A percentile compares a stretch with the other conserved stretches of the same genome.
Evolutionary conservation across 1,140 invertebrate species (phyloP).

Genomic region (Panulirus ornatus): DNA sequence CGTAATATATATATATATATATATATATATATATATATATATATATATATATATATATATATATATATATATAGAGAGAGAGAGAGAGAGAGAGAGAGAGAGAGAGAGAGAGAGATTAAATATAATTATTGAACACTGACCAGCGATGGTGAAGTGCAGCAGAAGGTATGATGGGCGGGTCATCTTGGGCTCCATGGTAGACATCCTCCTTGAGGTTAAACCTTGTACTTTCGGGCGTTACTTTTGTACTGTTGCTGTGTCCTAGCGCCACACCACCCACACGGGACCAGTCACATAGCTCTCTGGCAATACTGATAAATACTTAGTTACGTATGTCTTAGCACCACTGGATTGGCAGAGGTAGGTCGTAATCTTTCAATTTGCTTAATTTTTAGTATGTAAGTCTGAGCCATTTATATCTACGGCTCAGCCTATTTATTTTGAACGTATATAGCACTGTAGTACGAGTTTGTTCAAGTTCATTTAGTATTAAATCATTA

Average conservation of each 20-base stretch:
- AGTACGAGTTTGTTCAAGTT: too few species aligned
- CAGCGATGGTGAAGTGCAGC: background rate
- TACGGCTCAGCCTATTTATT: background rate
- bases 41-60: too few species aligned
- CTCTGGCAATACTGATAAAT: background rate
- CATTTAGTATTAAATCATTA: too few species aligned
- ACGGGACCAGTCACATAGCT: background rate
- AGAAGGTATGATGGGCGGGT: background rate
- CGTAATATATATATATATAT: too few species aligned
- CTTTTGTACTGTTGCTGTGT: background rate
- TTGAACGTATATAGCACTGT: too few species aligned
- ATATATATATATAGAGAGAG: too few species aligned
- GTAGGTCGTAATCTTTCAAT: background rate
- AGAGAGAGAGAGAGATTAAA: too few species aligned
- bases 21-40: too few species aligned
- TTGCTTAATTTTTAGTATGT: background rate
- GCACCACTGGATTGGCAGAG: background rate
- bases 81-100: too few species aligned
- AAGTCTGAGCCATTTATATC: slow-evolving; percentile 1
- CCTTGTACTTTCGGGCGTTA: background rate
- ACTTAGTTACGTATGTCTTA: background rate
- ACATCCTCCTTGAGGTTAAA: background rate
- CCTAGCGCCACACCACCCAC: background rate
- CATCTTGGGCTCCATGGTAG: background rate
- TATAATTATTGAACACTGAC: too few species aligned